phyloP scores from a whole-genome alignment of 2,888 invertebrate genomes.

The Epistrophe grossulariae region DNA sequence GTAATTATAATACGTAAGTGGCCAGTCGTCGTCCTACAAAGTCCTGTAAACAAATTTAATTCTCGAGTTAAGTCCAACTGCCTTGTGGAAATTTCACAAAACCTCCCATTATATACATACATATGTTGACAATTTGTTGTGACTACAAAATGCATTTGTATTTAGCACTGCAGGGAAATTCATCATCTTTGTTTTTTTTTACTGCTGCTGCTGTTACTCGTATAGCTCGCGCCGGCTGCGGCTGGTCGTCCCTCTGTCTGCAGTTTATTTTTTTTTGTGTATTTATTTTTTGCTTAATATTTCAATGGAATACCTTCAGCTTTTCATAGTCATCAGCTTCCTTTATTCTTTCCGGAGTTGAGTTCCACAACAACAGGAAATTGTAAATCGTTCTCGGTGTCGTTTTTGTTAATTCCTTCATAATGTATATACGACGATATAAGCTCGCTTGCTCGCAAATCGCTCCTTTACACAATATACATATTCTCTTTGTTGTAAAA shows the following conservation, averaged over 20 bases:
- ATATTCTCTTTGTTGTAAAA: conserved; percentile 33
- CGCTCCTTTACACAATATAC: not conserved
- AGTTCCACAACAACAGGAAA: conserved; percentile 68
- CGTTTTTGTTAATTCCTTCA: conserved; percentile 35
- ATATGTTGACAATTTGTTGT: conserved; percentile 50
- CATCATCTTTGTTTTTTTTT: conserved; percentile 37
- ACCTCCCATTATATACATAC: conserved; percentile 40
- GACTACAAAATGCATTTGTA: conserved; percentile 47
- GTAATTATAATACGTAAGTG: no score
- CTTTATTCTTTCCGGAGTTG: conserved; percentile 61
- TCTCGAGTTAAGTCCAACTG: conserved; percentile 15
- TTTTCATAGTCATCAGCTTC: conserved; percentile 40
- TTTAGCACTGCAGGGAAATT: conserved; percentile 42
- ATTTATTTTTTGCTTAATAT: conserved; percentile 25
- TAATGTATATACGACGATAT: not conserved
- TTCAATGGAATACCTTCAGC: conserved; percentile 44
- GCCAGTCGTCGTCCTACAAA: no score
- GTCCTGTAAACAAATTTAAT: not conserved
- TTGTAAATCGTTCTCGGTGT: conserved; percentile 69
- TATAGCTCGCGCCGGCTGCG: not conserved
- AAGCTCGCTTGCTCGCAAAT: conserved; percentile 5
- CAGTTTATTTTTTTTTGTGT: not conserved
- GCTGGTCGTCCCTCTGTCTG: conserved; percentile 23
- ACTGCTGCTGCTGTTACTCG: not conserved
- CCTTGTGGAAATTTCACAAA: conserved; percentile 1